Evolutionary conservation across 2,888 invertebrate species (phyloP).

Genomic region (Sarcophaga subvicina): DNA sequence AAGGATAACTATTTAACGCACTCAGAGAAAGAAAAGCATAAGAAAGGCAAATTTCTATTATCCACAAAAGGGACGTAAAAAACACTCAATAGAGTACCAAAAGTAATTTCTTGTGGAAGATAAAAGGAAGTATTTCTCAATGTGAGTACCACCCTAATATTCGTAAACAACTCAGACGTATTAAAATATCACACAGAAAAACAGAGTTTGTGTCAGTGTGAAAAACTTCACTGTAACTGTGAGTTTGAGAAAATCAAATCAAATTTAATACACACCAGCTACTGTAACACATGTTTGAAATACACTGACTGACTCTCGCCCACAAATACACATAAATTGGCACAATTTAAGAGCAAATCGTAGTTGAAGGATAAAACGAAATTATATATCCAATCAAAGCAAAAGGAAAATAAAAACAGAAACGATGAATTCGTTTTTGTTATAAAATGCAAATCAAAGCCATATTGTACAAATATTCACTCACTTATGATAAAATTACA

Average conservation of each 20-base stretch:
- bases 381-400: background rate
- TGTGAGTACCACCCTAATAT: background rate
- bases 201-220: background rate
- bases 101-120: too few species aligned
- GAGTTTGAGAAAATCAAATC: constrained; percentile 51
- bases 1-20: constrained; percentile 40
- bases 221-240: constrained; percentile 27
- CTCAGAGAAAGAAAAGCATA: constrained; percentile 40
- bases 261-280: constrained; percentile 22
- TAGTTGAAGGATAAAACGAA: background rate
- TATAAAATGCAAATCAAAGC: constrained; percentile 19
- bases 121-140: background rate
- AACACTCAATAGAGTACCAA: too few species aligned
- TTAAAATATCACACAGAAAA: background rate
- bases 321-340: constrained; percentile 14
- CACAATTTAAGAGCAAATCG: constrained; percentile 27
- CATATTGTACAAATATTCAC: constrained; percentile 9
- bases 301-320: background rate
- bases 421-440: constrained; percentile 6
- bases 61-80: background rate
- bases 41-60: constrained; percentile 23
- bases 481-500: constrained; percentile 12
- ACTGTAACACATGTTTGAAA: background rate
- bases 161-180: background rate
- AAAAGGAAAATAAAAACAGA: background rate